Evolutionary conservation across 2,113 vertebrate genomes (phyloP).

Genomic region (Ranitomeya variabilis): DNA sequence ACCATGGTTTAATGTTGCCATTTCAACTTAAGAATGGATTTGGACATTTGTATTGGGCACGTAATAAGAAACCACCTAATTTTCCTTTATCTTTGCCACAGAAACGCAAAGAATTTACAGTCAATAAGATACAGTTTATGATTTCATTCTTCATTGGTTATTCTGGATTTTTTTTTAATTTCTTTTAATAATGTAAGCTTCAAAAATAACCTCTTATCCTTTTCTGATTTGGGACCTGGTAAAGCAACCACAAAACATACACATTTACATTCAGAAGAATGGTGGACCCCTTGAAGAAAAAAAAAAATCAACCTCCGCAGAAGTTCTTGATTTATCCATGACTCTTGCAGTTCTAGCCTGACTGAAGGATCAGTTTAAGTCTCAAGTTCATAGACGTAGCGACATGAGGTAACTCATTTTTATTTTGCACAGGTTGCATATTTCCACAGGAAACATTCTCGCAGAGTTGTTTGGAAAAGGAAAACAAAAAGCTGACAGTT

Average conservation of each 20-base stretch:
- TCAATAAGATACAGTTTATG: conserved; percentile 66
- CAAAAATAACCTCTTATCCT: conserved; percentile 70
- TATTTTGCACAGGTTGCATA: conserved; percentile 94
- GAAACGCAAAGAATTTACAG: conserved; percentile 65
- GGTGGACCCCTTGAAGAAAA: conserved; percentile 74
- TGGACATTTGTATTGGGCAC: conserved; percentile 51
- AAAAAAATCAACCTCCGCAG: conserved; percentile 73
- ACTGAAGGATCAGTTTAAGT: conserved; percentile 77
- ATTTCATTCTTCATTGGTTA: conserved; percentile 66
- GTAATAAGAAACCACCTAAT: conserved; percentile 62
- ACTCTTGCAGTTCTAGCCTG: conserved; percentile 77
- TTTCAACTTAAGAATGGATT: conserved; percentile 60
- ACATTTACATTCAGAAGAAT: conserved; percentile 74
- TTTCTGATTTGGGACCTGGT: conserved; percentile 73
- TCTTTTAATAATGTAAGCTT: conserved; percentile 69
- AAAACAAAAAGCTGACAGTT: conserved; percentile 80
- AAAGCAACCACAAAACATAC: conserved; percentile 77
- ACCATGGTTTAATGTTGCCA: conserved; percentile 63
- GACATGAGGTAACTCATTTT: conserved; percentile 94
- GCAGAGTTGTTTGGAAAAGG: conserved; percentile 83
- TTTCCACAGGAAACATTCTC: conserved; percentile 99
- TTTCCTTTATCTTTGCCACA: conserved; percentile 62
- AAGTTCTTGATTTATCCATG: conserved; percentile 72
- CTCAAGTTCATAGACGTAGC: conserved; percentile 86
- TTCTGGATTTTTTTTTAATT: conserved; percentile 60